Evolutionary conservation across 2,797 vertebrate genomes (phyloP).

Genomic region (Bradypodion ventrale): DNA sequence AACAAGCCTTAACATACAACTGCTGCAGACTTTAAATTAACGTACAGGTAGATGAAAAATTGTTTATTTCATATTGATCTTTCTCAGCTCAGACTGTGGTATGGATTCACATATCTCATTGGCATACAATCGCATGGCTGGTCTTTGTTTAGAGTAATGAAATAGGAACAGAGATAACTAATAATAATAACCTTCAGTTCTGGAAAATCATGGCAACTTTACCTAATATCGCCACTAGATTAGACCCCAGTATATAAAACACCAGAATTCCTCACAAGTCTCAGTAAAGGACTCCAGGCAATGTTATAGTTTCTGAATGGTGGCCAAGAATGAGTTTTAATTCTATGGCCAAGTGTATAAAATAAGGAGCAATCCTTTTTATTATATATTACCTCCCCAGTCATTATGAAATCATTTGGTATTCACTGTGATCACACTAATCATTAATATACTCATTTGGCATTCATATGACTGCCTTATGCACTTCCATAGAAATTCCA

Average conservation of each 20-base stretch:
- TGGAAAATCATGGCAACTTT: conserved; percentile 38
- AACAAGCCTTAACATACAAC: conserved; percentile 2
- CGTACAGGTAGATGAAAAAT: conserved; percentile 35
- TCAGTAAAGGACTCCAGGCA: conserved; percentile 55
- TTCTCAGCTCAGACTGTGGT: neutral
- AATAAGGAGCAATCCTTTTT: conserved; percentile 67
- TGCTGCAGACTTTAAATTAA: conserved; percentile 25
- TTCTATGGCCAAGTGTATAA: conserved; percentile 68
- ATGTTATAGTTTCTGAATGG: conserved; percentile 60
- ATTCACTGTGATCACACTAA: conserved; percentile 77
- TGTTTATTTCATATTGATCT: conserved; percentile 28
- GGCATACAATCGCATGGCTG: conserved; percentile 10
- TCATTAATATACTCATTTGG: conserved; percentile 77
- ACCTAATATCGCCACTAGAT: neutral
- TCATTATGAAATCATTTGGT: conserved; percentile 79
- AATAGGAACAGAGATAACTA: conserved; percentile 29
- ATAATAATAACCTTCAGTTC: conserved; percentile 54
- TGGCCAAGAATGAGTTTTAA: conserved; percentile 66
- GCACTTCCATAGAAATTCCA: conserved; percentile 71
- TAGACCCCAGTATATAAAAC: conserved; percentile 21
- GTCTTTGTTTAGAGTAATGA: conserved; percentile 31
- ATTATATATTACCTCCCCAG: conserved; percentile 71
- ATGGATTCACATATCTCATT: conserved; percentile 20
- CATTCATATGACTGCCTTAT: conserved; percentile 72
- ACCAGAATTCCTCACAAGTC: conserved; percentile 38